Conservation (phyloP, 2,113 vertebrate species). For the Burhinus oedicnemus region DNA sequence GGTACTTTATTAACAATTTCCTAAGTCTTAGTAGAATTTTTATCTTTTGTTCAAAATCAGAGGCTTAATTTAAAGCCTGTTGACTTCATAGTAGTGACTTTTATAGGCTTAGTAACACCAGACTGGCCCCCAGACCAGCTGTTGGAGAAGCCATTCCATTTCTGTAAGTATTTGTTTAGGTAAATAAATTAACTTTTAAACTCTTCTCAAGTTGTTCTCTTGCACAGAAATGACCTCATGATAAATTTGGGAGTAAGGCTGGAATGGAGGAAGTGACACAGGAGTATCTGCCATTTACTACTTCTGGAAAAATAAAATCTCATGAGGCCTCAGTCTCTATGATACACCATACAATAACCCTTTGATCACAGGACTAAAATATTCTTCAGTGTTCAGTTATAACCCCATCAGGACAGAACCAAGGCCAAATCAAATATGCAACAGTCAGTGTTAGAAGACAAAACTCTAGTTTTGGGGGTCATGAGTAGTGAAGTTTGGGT, state of each 20-base stretch:
- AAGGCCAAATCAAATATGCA: neutral
- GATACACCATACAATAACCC: neutral
- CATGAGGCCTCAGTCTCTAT: neutral
- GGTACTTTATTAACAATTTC: neutral
- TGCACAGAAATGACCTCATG: neutral
- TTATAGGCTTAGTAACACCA: neutral
- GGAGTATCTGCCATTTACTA: neutral
- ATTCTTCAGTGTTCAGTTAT: neutral
- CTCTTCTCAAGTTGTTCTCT: neutral
- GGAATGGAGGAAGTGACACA: neutral
- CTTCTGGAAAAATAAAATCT: neutral
- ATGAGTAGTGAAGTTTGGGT: neutral
- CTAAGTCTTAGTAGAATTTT: neutral
- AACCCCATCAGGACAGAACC: neutral
- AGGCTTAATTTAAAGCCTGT: neutral
- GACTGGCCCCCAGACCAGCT: neutral
- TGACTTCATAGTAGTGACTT: neutral
- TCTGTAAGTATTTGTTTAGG: neutral
- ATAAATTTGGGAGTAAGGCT: neutral
- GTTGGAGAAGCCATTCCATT: neutral
- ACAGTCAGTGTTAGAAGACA: neutral
- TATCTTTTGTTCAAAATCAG: neutral
- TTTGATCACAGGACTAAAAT: neutral
- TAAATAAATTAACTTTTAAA: neutral
- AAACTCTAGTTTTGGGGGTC: neutral